phyloP scores from a whole-genome alignment of 92 coral and sea anemone species.

The Zoanthus solanderi region DNA sequence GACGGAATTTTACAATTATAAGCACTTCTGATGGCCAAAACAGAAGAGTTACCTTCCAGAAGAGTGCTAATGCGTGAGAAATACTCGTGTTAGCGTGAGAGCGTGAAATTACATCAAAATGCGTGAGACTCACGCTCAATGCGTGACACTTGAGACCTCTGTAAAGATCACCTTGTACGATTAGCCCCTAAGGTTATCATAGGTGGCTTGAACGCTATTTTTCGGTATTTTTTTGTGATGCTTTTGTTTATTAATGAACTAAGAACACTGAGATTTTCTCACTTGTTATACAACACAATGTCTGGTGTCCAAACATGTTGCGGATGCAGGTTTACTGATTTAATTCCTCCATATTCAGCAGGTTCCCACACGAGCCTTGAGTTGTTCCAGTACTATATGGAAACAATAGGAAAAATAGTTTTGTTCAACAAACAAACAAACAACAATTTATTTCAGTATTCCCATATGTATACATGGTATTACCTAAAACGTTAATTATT shows the following conservation, averaged over 20 bases:
- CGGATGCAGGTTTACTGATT: slow-evolving; percentile 70
- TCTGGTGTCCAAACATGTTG: slow-evolving; percentile 83
- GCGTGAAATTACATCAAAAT: slow-evolving; percentile 9
- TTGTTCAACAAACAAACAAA: neutral
- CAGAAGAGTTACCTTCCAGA: slow-evolving; percentile 10
- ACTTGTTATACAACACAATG: slow-evolving; percentile 91
- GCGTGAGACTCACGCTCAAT: slow-evolving; percentile 12
- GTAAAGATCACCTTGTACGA: too few species aligned
- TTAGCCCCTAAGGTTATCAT: too few species aligned
- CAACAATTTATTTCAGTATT: too few species aligned
- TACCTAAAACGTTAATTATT: too few species aligned
- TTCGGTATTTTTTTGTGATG: too few species aligned
- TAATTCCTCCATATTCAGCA: slow-evolving; percentile 73
- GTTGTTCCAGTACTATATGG: slow-evolving; percentile 81
- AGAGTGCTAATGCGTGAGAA: neutral
- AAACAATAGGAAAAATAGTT: neutral
- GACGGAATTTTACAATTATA: slow-evolving; percentile 2
- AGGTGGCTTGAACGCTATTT: too few species aligned
- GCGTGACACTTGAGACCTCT: neutral
- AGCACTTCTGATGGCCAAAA: slow-evolving; percentile 13
- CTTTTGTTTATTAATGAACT: too few species aligned
- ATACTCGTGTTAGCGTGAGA: neutral
- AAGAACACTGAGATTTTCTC: slow-evolving; percentile 10
- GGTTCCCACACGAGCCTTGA: slow-evolving; percentile 78
- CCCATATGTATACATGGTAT: too few species aligned